Evolutionary conservation across 2,113 vertebrate species (phyloP).

Genomic region (Balaeniceps rex): DNA sequence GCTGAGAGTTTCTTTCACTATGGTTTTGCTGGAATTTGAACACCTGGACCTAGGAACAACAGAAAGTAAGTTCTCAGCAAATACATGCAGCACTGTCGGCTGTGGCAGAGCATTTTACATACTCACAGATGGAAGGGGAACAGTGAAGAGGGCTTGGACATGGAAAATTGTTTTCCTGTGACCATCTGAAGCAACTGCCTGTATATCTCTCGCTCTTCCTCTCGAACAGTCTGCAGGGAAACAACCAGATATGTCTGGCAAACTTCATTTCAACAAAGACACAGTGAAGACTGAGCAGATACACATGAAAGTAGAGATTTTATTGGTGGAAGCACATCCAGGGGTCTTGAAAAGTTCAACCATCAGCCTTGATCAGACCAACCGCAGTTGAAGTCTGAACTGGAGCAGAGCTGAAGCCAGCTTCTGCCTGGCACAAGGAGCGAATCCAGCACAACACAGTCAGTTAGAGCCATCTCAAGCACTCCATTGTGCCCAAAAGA

Average conservation of each 20-base stretch:
- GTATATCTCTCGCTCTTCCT: conserved; percentile 92
- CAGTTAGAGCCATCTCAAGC: rapidly evolving
- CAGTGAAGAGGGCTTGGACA: conserved; percentile 64
- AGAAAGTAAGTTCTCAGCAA: neutral
- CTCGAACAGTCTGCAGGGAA: conserved; percentile 80
- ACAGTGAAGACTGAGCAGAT: rapidly evolving
- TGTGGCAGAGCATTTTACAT: neutral
- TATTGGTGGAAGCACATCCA: neutral
- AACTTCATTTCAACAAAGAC: rapidly evolving
- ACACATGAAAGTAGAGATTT: rapidly evolving
- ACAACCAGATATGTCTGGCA: rapidly evolving
- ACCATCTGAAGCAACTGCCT: conserved; percentile 89
- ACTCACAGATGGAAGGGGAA: conserved; percentile 76
- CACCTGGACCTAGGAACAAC: conserved; percentile 59
- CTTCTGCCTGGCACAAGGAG: too few species aligned
- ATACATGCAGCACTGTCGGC: rapidly evolving
- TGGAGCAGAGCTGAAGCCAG: neutral
- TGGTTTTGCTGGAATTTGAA: conserved; percentile 60
- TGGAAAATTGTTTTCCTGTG: conserved; percentile 76
- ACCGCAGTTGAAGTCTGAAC: rapidly evolving
- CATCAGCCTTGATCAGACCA: neutral
- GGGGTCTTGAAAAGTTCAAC: neutral
- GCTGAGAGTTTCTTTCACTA: conserved; percentile 49
- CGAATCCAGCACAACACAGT: neutral
- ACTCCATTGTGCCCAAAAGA: rapidly evolving